Base-by-base conservation (phyloP, 37 sponge, comb jelly and placozoan species). In the Diacarnus erythraeanus region DNA sequence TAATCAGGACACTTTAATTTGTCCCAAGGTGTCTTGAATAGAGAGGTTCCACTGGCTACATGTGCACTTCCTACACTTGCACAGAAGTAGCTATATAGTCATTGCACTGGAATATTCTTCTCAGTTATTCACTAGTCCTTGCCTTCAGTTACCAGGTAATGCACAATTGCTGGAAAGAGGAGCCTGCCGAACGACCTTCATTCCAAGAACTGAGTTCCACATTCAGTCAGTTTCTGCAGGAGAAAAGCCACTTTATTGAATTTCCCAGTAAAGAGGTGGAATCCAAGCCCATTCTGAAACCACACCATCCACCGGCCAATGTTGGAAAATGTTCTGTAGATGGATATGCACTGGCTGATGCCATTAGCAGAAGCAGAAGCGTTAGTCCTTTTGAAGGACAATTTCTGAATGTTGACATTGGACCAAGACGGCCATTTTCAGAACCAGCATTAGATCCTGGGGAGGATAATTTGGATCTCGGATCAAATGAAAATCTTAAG, bases 81-180 rank as follows among this genome's bases (percentile, higher is more conserved):
- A n/a, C n/a, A n/a, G n/a, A n/a, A n/a, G n/a, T n/a, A n/a, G n/a
- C n/a, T n/a, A n/a, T n/a, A n/a, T n/a, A n/a, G n/a, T n/a, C n/a
- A n/a, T n/a, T n/a, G n/a, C n/a, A 47, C 51, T 47, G 51, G 10
- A 15, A 47, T 47, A 47, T 15, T 12, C 12, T 47, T 47, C 51
- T 47, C 51, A 47, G 12, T 47, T 47, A 6, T 47, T 47, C 6
- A 47, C 51, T 29, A 61, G 8, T 27, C 64, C 20, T 61, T 61
- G 4, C 30, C 64, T 75, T 35, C 44, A 88, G 88, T 29, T 88
- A 88, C 63, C 69, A 88, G 22, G 44, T 77, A 22, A 89, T 89
- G 89, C 0, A 74, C 42, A 34, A 74, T 36, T 89, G 89, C 59
- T 89, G 89, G 89, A 3, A n/a, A 1, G 80, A 72, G 61, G 57